Base-by-base conservation (phyloP, 2,888 invertebrate species). In the Notocelia uddmanniana region DNA sequence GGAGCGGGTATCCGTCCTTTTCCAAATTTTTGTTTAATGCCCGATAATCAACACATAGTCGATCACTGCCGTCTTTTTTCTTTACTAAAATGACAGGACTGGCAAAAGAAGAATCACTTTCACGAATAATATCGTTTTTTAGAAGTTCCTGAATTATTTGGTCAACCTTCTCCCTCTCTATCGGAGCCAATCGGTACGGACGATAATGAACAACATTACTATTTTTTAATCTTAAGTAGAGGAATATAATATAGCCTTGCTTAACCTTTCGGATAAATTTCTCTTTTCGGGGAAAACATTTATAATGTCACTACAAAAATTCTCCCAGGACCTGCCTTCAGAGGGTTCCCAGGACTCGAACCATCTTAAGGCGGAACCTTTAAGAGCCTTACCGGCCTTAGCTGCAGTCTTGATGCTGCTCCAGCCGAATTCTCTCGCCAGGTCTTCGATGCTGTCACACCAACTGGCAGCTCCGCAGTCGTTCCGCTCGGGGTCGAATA, bases 221-320 rank as follows among this genome's bases (percentile, higher is more conserved):
- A 0, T 5, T 34, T 59, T 74, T 74, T 34, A 76, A 37, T 10
- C 57, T 68, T 26, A 78, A 23, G 5, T 58, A 10, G 77, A 76
- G 0, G 70, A 50, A 18, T 74, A 74, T 6, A 57, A 19, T 6
- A 77, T 72, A 3, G 77, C 77, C 19, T 76, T 77, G 13, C 41
- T 62, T 0, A 76, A 34, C 37, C 50, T 74, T 45, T 77, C 76
- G 2, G 75, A 69, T 0, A 78, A 59, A 55, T 77, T 76, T 23
- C 18, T 45, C 15, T 60, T 60, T n/a, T 68, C 76, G 48, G 52
- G 76, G 31, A 52, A 77, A 6, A 69, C 45, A 64, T 15, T 70
- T 21, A 31, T 69, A 6, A 41, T 69, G 52, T 63, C 75, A 34
- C 54, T 74, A 62, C 60, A 71, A 19, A 70, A 78, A 59, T 75